Conservation (phyloP, 2,888 invertebrate genomes). For the Drosophila pegasa region DNA sequence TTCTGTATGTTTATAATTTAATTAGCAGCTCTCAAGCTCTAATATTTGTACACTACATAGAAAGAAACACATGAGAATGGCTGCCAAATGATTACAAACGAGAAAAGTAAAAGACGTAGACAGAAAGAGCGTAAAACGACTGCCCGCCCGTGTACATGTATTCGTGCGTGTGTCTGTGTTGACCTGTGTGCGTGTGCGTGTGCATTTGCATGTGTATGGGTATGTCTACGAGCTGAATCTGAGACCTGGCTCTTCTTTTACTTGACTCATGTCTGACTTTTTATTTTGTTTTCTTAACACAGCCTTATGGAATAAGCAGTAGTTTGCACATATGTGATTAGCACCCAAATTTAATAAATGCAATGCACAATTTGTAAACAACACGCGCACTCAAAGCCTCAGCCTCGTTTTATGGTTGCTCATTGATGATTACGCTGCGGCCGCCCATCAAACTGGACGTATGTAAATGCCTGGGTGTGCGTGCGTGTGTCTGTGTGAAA, state of each 20-base stretch:
- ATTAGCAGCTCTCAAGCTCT: conserved; percentile 80
- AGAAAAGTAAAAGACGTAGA: conserved; percentile 80
- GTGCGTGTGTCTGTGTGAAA: conserved; percentile 60
- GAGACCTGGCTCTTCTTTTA: conserved; percentile 36
- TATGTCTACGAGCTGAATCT: conserved; percentile 47
- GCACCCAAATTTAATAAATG: conserved; percentile 41
- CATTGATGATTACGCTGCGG: conserved; percentile 75
- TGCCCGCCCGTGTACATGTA: conserved; percentile 34
- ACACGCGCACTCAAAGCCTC: conserved; percentile 62
- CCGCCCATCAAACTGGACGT: conserved; percentile 55
- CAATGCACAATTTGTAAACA: conserved; percentile 67
- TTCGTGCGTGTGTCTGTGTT: conserved; percentile 27
- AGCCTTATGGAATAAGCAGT: conserved; percentile 40
- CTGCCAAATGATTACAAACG: conserved; percentile 79
- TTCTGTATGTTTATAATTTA: conserved; percentile 80
- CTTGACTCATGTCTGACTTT: conserved; percentile 33
- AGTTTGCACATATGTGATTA: conserved; percentile 27
- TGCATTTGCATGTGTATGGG: conserved; percentile 38
- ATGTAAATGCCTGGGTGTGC: conserved; percentile 27
- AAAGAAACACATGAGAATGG: conserved; percentile 74
- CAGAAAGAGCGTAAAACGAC: conserved; percentile 73
- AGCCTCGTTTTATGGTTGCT: conserved; percentile 66
- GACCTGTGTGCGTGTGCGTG: conserved; percentile 25
- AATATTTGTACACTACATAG: conserved; percentile 73
- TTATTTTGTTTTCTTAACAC: conserved; percentile 13